Conservation (phyloP, 2,113 vertebrate genomes). For the Melanocharis versteri region DNA sequence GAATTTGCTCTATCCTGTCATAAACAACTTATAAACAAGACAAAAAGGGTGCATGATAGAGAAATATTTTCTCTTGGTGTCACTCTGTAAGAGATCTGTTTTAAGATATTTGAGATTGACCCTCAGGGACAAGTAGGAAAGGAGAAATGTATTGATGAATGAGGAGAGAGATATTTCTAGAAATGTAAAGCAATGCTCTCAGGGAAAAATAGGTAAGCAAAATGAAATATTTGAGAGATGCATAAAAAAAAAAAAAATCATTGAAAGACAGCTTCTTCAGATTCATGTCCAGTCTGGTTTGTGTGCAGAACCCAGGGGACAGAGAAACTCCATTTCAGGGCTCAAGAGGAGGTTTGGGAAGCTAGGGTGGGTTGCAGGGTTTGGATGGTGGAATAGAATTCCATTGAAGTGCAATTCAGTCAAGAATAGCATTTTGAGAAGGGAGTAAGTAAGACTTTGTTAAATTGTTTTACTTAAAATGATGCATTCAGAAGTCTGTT, state of each 20-base stretch:
- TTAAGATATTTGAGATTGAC: background rate
- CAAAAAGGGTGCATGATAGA: background rate
- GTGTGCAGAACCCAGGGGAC: background rate
- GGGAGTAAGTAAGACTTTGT: background rate
- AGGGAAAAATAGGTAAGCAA: background rate
- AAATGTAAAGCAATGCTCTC: background rate
- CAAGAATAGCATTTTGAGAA: background rate
- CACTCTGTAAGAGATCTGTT: background rate
- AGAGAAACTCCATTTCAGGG: background rate
- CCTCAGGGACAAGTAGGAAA: background rate
- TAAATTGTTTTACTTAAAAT: background rate
- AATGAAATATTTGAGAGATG: background rate
- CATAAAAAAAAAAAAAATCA: background rate
- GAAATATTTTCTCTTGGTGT: background rate
- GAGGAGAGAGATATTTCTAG: background rate
- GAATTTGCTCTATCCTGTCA: background rate
- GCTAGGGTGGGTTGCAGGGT: background rate
- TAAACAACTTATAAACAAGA: background rate
- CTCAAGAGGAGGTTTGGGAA: background rate
- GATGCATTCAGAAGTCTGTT: background rate
- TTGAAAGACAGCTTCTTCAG: background rate
- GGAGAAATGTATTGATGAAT: background rate
- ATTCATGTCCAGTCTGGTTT: accelerated
- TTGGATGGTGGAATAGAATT: background rate
- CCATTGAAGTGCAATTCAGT: background rate